Conservation (phyloP, 2,797 vertebrate genomes). For the Steatocranus sp. region DNA sequence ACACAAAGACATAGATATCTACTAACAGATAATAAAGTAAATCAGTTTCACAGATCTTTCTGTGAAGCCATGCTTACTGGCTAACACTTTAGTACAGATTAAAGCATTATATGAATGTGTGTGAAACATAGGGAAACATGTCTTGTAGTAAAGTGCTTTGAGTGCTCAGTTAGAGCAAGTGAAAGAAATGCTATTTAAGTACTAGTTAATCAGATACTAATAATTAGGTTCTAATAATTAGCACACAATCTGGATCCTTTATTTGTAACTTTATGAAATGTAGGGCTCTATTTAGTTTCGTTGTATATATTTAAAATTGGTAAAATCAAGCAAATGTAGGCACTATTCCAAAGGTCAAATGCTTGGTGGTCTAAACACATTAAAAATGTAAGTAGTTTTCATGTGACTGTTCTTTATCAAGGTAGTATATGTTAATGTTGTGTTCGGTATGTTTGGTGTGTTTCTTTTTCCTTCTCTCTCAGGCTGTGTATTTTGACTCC, state of each 20-base stretch:
- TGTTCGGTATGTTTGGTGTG: not conserved
- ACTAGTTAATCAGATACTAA: not conserved
- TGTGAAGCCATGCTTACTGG: not conserved
- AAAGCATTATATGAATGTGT: not conserved
- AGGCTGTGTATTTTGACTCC: conserved; percentile 38
- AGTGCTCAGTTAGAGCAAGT: not conserved
- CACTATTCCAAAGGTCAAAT: not conserved
- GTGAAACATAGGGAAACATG: not conserved
- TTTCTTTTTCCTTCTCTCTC: not conserved
- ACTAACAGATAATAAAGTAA: not conserved
- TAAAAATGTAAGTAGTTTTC: not conserved
- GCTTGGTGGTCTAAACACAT: not conserved
- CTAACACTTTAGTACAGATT: not conserved
- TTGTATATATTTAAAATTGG: not conserved
- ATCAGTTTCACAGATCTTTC: not conserved
- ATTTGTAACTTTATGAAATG: not conserved
- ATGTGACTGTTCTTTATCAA: not conserved
- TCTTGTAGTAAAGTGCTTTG: not conserved
- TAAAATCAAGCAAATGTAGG: not conserved
- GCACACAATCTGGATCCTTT: not conserved
- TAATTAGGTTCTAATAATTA: not conserved
- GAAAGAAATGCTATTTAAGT: not conserved
- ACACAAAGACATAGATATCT: not conserved
- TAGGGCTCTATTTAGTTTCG: not conserved
- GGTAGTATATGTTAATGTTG: not conserved